Conservation (phyloP, 2,797 vertebrate species). For the Pseudochirops corinnae region DNA sequence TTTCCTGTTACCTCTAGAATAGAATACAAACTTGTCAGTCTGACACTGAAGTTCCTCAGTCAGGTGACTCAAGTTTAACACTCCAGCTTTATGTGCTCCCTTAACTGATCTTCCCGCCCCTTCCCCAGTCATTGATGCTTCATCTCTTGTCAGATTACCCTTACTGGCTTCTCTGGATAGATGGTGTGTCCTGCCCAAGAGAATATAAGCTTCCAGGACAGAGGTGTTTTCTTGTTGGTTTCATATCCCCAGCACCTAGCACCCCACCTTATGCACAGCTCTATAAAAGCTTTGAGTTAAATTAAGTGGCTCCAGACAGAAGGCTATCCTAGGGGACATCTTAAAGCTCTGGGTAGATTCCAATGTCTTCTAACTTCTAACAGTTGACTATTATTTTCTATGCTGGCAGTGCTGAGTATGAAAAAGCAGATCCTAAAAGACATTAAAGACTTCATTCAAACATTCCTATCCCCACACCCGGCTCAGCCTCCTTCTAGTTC, state of each 20-base stretch:
- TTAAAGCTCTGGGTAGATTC: no score
- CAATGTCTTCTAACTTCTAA: background rate
- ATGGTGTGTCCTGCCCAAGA: background rate
- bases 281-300: no score
- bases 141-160: background rate
- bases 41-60: background rate
- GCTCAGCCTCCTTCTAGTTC: background rate
- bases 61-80: background rate
- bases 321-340: no score
- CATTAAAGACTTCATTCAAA: conserved; percentile 41
- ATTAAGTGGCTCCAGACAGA: no score
- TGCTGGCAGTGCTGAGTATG: conserved; percentile 32
- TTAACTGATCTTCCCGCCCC: background rate
- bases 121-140: background rate
- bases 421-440: background rate
- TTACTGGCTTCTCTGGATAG: background rate
- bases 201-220: background rate
- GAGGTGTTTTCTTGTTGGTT: background rate
- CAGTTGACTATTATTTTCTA: conserved; percentile 16
- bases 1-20: background rate
- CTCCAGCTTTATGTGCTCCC: background rate
- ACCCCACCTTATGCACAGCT: no score
- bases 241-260: no score
- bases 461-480: conserved; percentile 24
- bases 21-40: background rate